Conservation (phyloP, 2,888 invertebrate genomes). For the Eulithis prunata region DNA sequence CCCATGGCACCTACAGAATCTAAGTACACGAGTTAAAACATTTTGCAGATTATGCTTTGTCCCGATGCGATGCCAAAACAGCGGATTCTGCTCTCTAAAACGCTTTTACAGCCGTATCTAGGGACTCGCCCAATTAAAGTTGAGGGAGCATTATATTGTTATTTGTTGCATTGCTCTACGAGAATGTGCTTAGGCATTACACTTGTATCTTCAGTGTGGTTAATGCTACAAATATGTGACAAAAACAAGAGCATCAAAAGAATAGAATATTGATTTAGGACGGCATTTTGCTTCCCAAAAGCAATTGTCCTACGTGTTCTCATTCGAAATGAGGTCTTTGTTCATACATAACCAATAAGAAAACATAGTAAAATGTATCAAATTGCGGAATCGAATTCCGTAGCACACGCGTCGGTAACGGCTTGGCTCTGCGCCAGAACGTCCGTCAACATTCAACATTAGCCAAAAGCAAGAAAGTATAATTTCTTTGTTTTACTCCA, state of each 20-base stretch:
- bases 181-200: not conserved
- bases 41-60: conserved; percentile 22
- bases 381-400: conserved; percentile 50
- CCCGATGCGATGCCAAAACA: conserved; percentile 9
- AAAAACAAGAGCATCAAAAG: too few relatives aligned
- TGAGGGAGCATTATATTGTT: conserved; percentile 1
- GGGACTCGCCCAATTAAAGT: conserved; percentile 15
- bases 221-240: too few relatives aligned
- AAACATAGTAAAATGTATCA: conserved; percentile 44
- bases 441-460: conserved; percentile 55
- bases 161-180: not conserved
- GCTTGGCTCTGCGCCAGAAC: conserved; percentile 52
- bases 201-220: too few relatives aligned
- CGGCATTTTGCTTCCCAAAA: not conserved
- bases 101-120: conserved; percentile 7
- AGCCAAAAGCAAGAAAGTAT: conserved; percentile 48
- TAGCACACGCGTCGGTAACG: conserved; percentile 51
- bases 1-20: conserved; percentile 9
- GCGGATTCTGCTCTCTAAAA: conserved; percentile 9
- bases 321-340: conserved; percentile 37
- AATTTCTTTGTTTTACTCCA: conserved; percentile 46
- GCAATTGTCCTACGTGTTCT: conserved; percentile 15
- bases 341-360: conserved; percentile 35
- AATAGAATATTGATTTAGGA: not conserved
- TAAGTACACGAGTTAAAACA: conserved; percentile 14